Conservation (phyloP, 2,888 invertebrate species). For the Hydrotaea diabolus region DNA sequence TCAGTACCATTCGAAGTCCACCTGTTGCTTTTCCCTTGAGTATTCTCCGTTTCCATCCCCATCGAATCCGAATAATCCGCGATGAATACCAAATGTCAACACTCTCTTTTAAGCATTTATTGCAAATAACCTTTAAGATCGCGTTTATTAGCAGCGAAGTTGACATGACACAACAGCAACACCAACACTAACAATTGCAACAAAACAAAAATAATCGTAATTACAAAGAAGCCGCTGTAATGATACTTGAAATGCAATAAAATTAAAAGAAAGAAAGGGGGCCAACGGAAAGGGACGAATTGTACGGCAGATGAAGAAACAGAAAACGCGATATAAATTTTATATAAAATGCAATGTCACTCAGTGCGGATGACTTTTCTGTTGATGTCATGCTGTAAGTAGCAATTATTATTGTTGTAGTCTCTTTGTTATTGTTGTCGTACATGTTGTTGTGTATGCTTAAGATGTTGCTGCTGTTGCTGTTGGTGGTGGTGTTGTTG, state of each 20-base stretch:
- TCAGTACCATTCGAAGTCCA: no score
- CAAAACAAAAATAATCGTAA: conserved; percentile 15
- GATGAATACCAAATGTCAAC: conserved; percentile 25
- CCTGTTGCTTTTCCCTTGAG: neutral
- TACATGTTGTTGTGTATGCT: conserved; percentile 53
- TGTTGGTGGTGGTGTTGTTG: conserved; percentile 21
- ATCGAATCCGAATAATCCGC: neutral
- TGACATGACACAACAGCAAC: conserved; percentile 21
- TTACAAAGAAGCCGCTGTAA: conserved; percentile 57
- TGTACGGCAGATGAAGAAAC: neutral
- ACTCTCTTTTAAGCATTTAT: conserved; percentile 2
- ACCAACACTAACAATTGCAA: neutral
- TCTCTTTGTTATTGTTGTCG: conserved; percentile 3
- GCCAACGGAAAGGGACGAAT: neutral
- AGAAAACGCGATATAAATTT: conserved; percentile 30
- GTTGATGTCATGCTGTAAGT: conserved; percentile 60
- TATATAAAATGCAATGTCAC: conserved; percentile 53
- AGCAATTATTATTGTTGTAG: conserved; percentile 51
- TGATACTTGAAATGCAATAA: conserved; percentile 56
- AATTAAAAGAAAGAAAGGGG: neutral
- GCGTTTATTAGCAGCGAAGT: conserved; percentile 10
- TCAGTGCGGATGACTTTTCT: conserved; percentile 15
- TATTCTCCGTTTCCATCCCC: neutral
- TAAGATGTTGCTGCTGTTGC: neutral
- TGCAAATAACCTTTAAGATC: conserved; percentile 19